phyloP scores from a whole-genome alignment of 2,797 vertebrate genomes.

The Geotrypetes seraphini region DNA sequence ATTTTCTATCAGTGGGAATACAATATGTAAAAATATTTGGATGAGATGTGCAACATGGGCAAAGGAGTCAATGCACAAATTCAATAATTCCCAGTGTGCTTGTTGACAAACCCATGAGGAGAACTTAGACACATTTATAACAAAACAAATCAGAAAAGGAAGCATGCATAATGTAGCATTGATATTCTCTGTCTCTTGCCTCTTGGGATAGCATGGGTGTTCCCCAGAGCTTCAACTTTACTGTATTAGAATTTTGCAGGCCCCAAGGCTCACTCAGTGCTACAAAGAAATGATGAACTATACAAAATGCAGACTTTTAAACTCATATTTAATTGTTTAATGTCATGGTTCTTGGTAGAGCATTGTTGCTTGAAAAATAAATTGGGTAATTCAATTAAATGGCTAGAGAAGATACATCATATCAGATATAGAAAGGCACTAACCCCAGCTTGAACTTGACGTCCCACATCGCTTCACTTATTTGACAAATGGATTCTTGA shows the following conservation, averaged over 20 bases:
- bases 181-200: constrained; percentile 2
- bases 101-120: not conserved
- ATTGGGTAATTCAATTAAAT: constrained; percentile 99
- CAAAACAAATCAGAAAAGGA: not conserved
- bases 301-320: constrained; percentile 85
- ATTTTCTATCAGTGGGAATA: not conserved
- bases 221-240: constrained; percentile 16
- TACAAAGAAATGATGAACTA: constrained; percentile 70
- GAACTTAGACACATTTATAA: constrained; percentile 5
- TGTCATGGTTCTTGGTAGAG: constrained; percentile 87
- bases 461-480: constrained; percentile 79
- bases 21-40: not conserved
- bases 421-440: constrained; percentile 95
- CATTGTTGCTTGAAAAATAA: constrained; percentile 99
- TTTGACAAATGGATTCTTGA: constrained; percentile 96
- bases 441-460: constrained; percentile 94
- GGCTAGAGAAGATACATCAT: constrained; percentile 94
- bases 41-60: not conserved
- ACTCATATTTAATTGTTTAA: constrained; percentile 94
- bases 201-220: constrained; percentile 1
- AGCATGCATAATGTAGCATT: not conserved
- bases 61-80: not conserved
- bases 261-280: constrained; percentile 30
- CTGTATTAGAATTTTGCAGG: constrained; percentile 18
- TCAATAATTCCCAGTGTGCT: not conserved